phyloP scores from a whole-genome alignment of 2,888 invertebrate species.

The Oxyteleia sp. region DNA sequence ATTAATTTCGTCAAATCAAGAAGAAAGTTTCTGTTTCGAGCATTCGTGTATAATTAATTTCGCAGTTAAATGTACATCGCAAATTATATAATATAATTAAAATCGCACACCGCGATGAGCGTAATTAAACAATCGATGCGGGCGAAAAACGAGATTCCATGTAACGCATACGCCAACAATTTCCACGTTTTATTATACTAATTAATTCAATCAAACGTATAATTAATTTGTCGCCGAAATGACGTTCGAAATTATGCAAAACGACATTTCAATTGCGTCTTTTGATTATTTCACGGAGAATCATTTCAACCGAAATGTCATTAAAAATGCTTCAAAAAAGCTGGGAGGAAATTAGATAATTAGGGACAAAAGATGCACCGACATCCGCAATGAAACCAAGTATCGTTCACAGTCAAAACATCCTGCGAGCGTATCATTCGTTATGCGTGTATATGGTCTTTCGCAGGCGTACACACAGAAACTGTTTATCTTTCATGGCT shows the following conservation, averaged over 20 bases:
- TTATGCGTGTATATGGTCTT: conserved; percentile 43
- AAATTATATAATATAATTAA: conserved; percentile 32
- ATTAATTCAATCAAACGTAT: conserved; percentile 29
- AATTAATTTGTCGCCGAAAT: conserved; percentile 37
- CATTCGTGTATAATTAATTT: conserved; percentile 45
- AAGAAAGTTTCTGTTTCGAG: conserved; percentile 49
- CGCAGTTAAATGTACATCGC: conserved; percentile 35
- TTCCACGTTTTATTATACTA: conserved; percentile 37
- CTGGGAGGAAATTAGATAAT: conserved; percentile 78
- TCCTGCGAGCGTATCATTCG: conserved; percentile 76
- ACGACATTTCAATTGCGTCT: background rate
- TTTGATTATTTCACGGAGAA: conserved; percentile 21
- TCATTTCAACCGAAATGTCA: conserved; percentile 20
- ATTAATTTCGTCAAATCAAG: conserved; percentile 51
- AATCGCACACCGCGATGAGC: conserved; percentile 3
- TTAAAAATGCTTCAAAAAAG: conserved; percentile 57
- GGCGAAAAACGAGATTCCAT: conserved; percentile 33
- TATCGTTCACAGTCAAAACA: conserved; percentile 81
- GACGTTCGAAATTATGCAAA: conserved; percentile 8
- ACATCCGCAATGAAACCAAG: conserved; percentile 67
- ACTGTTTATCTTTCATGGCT: conserved; percentile 80
- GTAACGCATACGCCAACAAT: conserved; percentile 6
- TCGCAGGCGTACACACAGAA: conserved; percentile 60
- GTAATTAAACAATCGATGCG: conserved; percentile 49
- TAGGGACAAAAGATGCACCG: conserved; percentile 77